phyloP scores from a whole-genome alignment of 2,888 invertebrate genomes.

The Pollenia labialis region DNA sequence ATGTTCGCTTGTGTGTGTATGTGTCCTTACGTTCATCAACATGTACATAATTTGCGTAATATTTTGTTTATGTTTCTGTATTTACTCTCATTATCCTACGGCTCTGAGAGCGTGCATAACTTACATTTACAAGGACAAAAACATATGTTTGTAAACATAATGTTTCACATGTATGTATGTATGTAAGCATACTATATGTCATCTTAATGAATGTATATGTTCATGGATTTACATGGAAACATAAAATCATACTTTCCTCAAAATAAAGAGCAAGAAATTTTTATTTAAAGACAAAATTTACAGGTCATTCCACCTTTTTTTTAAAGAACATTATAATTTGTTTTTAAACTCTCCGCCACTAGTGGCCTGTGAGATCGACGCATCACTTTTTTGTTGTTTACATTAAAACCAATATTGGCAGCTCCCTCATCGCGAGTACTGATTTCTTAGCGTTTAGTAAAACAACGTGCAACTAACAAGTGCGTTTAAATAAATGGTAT shows the following conservation, averaged over 20 bases:
- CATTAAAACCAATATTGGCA: too few species aligned
- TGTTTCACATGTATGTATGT: neutral
- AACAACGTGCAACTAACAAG: too few species aligned
- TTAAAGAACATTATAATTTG: too few species aligned
- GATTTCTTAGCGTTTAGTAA: too few species aligned
- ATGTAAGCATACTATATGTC: neutral
- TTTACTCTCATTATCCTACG: conserved; percentile 8
- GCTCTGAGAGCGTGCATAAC: neutral
- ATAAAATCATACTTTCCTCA: neutral
- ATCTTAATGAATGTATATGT: conserved; percentile 7
- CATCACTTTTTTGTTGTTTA: too few species aligned
- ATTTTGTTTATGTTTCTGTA: conserved; percentile 8
- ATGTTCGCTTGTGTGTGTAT: neutral
- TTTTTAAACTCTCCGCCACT: too few species aligned
- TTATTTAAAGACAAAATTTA: conserved; percentile 5
- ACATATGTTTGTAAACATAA: too few species aligned
- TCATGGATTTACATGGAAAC: neutral
- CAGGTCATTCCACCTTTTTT: too few species aligned
- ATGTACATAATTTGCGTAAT: conserved; percentile 31
- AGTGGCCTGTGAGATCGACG: too few species aligned
- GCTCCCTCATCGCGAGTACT: too few species aligned
- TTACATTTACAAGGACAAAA: neutral
- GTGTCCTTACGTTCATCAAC: conserved; percentile 12
- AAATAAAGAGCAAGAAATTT: neutral
- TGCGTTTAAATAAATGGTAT: too few species aligned